Percentiles rank a stretch among this genome's conserved stretches.
Conservation (phyloP, 2,797 vertebrate genomes). For the Sphaeramia orbicularis region DNA sequence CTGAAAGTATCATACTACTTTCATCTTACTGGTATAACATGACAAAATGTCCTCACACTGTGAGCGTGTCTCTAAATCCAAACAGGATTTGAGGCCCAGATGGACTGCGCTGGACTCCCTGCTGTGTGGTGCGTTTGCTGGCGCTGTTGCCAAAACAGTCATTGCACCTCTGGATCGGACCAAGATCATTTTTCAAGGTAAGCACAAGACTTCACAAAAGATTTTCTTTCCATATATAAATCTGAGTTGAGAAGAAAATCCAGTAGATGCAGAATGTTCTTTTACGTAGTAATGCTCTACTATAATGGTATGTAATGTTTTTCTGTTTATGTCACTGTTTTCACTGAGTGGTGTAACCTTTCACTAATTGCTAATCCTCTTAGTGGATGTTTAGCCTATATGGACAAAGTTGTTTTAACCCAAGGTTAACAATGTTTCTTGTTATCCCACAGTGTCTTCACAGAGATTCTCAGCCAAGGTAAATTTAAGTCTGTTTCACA, state of each 20-base stretch:
- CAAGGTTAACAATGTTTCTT: conserved; percentile 54
- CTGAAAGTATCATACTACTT: not conserved
- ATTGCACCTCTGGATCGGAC: conserved; percentile 97
- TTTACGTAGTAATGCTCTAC: not conserved
- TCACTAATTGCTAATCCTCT: conserved; percentile 68
- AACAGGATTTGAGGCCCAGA: conserved; percentile 85
- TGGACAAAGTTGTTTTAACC: conserved; percentile 28
- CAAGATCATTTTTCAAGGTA: conserved; percentile 99
- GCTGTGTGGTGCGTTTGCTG: conserved; percentile 93
- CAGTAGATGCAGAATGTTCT: too few relatives aligned
- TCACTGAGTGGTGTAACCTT: conserved; percentile 24
- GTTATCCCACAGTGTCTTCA: conserved; percentile 89
- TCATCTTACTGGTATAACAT: not conserved
- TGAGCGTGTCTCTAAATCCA: conserved; percentile 26
- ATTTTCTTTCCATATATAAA: not conserved
- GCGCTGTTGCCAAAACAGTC: conserved; percentile 95
- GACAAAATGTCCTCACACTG: conserved; percentile 9
- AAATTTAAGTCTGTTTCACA: conserved; percentile 58
- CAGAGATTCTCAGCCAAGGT: conserved; percentile 97
- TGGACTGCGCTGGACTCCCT: conserved; percentile 89
- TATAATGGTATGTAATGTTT: conserved; percentile 5
- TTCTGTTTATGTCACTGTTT: conserved; percentile 30
- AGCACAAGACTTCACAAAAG: conserved; percentile 26
- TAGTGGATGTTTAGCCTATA: conserved; percentile 62
- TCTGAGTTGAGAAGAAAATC: not conserved